phyloP scores from a whole-genome alignment of 2,797 vertebrate species.

The Ciconia nigra region DNA sequence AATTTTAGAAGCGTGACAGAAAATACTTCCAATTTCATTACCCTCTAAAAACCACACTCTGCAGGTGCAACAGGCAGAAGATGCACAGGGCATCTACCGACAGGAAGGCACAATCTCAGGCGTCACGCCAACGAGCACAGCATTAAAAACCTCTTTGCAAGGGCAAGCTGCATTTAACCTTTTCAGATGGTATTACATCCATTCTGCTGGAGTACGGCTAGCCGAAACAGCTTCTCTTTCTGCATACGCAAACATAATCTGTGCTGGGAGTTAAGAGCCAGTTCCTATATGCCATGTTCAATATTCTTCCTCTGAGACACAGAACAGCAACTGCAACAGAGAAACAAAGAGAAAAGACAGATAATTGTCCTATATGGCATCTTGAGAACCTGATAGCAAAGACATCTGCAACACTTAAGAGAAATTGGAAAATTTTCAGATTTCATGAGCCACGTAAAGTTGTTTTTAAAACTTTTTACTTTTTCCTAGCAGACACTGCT shows the following conservation, averaged over 20 bases:
- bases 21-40: background rate
- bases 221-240: background rate
- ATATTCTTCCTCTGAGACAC: background rate
- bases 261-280: background rate
- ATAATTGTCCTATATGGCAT: background rate
- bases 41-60: background rate
- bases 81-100: background rate
- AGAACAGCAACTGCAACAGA: background rate
- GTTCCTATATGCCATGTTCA: background rate
- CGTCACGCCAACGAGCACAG: rapidly evolving
- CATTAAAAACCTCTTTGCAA: background rate
- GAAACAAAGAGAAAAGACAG: background rate
- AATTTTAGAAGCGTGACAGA: background rate
- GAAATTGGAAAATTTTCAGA: background rate
- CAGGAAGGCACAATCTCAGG: background rate
- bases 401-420: background rate
- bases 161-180: background rate
- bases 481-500: background rate
- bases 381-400: background rate
- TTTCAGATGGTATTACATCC: background rate
- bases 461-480: background rate
- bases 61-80: background rate
- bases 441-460: rapidly evolving
- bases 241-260: background rate
- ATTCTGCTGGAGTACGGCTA: background rate